A percentile compares a stretch with the other conserved stretches of the same genome.
Evolutionary conservation across 2,888 invertebrate genomes (phyloP).

Genomic region (Tetheella fluctuosa): DNA sequence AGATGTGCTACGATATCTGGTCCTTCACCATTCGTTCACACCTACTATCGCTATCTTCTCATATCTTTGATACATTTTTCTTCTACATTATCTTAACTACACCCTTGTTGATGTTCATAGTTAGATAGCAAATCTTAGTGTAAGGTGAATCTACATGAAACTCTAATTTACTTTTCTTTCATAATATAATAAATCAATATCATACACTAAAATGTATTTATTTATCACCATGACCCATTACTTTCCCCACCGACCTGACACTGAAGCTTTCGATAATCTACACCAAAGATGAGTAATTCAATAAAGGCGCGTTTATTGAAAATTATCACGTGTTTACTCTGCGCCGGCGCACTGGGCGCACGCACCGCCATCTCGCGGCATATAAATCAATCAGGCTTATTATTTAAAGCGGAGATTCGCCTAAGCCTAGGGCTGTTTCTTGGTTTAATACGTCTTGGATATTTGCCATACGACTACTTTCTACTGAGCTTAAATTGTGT

Average conservation of each 20-base stretch:
- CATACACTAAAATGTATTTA: too few relatives aligned
- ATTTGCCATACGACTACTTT: conserved; percentile 1
- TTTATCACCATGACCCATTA: conserved; percentile 9
- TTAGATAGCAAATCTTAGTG: too few relatives aligned
- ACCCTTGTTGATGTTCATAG: too few relatives aligned
- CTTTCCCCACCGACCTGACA: conserved; percentile 42
- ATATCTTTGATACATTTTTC: too few relatives aligned
- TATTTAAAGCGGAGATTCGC: conserved; percentile 40
- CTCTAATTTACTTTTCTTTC: too few relatives aligned
- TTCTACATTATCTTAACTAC: too few relatives aligned
- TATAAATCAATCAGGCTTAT: conserved; percentile 56
- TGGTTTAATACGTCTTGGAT: background rate
- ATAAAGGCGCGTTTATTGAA: conserved; percentile 54
- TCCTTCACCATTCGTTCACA: too few relatives aligned
- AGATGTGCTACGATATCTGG: too few relatives aligned
- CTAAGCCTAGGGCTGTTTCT: background rate
- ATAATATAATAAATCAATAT: too few relatives aligned
- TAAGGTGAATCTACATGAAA: too few relatives aligned
- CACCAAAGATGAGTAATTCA: conserved; percentile 47
- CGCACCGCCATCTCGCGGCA: conserved; percentile 29
- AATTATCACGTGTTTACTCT: conserved; percentile 49
- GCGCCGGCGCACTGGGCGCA: conserved; percentile 36
- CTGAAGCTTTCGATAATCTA: conserved; percentile 51
- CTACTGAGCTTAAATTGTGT: background rate
- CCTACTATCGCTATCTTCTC: too few relatives aligned